Evolutionary conservation across 2,888 invertebrate species (phyloP), one percentile per base, ranked within the genome.

Genomic region (Tinea trinotella): DNA sequence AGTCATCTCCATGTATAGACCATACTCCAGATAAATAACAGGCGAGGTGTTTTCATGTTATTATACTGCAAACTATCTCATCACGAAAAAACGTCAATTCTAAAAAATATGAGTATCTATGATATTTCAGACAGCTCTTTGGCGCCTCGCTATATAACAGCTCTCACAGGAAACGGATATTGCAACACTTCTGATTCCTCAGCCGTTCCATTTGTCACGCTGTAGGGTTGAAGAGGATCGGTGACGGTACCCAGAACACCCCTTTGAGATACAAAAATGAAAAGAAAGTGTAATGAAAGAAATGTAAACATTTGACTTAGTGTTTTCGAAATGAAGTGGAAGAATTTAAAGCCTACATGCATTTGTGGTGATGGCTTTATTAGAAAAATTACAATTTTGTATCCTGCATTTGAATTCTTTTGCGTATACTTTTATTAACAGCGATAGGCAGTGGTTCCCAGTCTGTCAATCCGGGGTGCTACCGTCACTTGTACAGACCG

Each of bases 121-220:
- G 3, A n/a, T 2, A 19, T 35, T 18, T 40, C 40, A 36, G 36
- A 40, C 53, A 53, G 53, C 53, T 53, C 53, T 53, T 53, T 53
- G 53, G 53, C 53, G 53, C 36, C 53, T 35, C 53, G 50, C 55
- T 55, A 50, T 54, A 54, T 49, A 46, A 50, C 52, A 57, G 62
- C 58, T 60, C 61, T 60, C 62, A 56, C 67, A 66, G 75, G 74
- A 76, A 74, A 62, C 71, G 73, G 74, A 76, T 77, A 76, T 76
- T 73, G 74, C 76, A 65, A 64, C 64, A 63, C 58, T 63, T 66
- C 72, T 73, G 68, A 76, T 74, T 52, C 74, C 68, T 72, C 71
- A 68, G 65, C 61, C 62, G 70, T 68, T 66, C 73, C 74, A 74
- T 76, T 75, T 74, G 76, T 76, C 76, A 76, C 65, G 56, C 49